These are phyloP conservation scores for Hucho hucho DNA, from an alignment of 2,113 vertebrate genomes.

Conservation along the genomic window DNA sequence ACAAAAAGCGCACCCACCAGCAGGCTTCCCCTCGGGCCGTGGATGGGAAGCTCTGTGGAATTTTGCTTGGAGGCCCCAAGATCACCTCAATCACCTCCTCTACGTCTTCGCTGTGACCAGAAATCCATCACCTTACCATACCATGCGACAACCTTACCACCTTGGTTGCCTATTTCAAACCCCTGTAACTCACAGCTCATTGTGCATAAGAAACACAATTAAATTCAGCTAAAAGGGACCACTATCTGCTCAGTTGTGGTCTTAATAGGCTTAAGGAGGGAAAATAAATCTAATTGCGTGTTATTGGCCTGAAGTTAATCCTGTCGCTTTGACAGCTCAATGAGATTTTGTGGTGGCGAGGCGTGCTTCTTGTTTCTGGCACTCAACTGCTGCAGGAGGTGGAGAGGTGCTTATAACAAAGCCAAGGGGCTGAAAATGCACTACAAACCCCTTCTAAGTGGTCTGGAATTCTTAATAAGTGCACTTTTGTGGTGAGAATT, in stretches of 20 bases:
- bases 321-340: slow-evolving; percentile 50
- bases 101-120: not conserved
- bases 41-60: slow-evolving; percentile 39
- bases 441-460: slow-evolving; percentile 51
- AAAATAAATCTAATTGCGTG: slow-evolving; percentile 75
- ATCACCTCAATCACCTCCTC: slow-evolving; percentile 1
- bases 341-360: slow-evolving; percentile 32
- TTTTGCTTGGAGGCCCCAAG: slow-evolving; percentile 26
- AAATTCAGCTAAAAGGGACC: slow-evolving; percentile 72
- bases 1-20: slow-evolving; percentile 40
- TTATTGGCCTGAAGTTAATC: slow-evolving; percentile 75
- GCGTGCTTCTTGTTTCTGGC: slow-evolving; percentile 14
- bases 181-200: slow-evolving; percentile 60
- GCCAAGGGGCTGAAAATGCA: slow-evolving; percentile 52
- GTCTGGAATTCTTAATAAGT: no score
- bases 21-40: slow-evolving; percentile 47
- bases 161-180: slow-evolving; percentile 27
- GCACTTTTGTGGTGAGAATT: slow-evolving; percentile 37
- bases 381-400: slow-evolving; percentile 16
- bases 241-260: slow-evolving; percentile 57
- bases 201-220: slow-evolving; percentile 82
- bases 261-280: slow-evolving; percentile 72
- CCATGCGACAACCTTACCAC: no score
- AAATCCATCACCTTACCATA: slow-evolving; percentile 13
- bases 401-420: slow-evolving; percentile 32